Percentiles rank a stretch among this genome's conserved stretches.
These are phyloP conservation scores for Coenobita brevimanus DNA, from an alignment of 1,140 invertebrate species.

Conservation along the genomic window DNA sequence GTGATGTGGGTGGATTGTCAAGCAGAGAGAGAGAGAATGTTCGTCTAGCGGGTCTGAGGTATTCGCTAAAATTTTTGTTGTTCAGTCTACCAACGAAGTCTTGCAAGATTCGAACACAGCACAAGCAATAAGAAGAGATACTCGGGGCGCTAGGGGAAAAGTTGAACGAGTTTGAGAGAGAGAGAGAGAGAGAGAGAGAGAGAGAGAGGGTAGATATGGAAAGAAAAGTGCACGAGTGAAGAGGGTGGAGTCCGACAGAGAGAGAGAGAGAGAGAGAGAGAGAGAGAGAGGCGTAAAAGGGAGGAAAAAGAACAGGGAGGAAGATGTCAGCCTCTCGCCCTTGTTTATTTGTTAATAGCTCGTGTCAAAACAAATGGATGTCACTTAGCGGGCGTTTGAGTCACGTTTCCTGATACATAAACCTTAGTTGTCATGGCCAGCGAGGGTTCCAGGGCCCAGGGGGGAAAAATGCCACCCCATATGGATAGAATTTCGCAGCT, in stretches of 20 bases:
- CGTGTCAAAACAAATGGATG: slow-evolving; percentile 61
- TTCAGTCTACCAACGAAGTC: slow-evolving; percentile 31
- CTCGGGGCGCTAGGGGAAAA: background rate
- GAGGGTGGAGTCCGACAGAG: background rate
- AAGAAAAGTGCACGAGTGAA: background rate
- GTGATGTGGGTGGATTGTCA: background rate
- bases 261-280: background rate
- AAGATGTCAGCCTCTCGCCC: slow-evolving; percentile 53
- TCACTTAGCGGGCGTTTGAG: slow-evolving; percentile 55
- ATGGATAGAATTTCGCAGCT: slow-evolving; percentile 9
- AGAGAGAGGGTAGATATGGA: slow-evolving; percentile 9
- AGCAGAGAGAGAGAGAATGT: background rate
- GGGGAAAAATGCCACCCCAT: background rate
- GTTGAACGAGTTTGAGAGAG: background rate
- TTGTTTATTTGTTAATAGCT: slow-evolving; percentile 66
- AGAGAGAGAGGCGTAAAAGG: background rate
- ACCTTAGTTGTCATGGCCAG: slow-evolving; percentile 44
- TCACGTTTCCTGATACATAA: slow-evolving; percentile 61
- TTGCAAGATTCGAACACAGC: slow-evolving; percentile 27
- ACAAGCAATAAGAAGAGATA: slow-evolving; percentile 20
- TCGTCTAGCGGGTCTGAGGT: background rate
- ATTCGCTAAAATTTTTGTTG: slow-evolving; percentile 35
- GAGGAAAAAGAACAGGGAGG: slow-evolving; percentile 33
- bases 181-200: background rate
- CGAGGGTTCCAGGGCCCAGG: background rate